Percentiles rank a stretch among this genome's conserved stretches.
Conservation (phyloP, 2,797 vertebrate species). For the Aeoliscus strigatus region DNA sequence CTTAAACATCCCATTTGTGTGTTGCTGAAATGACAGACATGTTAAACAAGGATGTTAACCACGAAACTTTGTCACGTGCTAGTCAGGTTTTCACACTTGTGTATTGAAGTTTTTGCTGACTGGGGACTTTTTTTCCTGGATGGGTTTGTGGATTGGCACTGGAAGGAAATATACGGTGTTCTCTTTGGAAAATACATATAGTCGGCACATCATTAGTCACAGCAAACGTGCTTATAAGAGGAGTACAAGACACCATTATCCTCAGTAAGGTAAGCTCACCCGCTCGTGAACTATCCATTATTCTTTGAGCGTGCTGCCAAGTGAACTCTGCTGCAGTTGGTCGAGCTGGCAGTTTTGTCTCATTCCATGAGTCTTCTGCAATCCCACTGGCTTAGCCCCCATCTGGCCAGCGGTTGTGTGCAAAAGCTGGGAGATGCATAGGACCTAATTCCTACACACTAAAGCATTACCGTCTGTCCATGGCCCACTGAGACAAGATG, state of each 20-base stretch:
- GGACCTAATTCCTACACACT: constrained; percentile 63
- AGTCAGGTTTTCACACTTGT: constrained; percentile 23
- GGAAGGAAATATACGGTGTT: constrained; percentile 56
- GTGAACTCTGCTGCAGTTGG: constrained; percentile 18
- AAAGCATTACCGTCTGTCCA: constrained; percentile 66
- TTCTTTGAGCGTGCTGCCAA: constrained; percentile 34
- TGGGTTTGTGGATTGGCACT: constrained; percentile 51
- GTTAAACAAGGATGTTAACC: constrained; percentile 50
- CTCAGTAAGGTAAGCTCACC: constrained; percentile 57
- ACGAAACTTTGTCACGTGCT: constrained; percentile 13
- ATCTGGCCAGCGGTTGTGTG: constrained; percentile 61
- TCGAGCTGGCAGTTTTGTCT: constrained; percentile 31
- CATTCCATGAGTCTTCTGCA: constrained; percentile 42
- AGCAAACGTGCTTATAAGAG: constrained; percentile 16
- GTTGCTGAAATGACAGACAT: constrained; percentile 34
- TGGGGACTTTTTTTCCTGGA: too few relatives aligned
- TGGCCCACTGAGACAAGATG: constrained; percentile 69
- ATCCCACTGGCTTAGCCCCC: constrained; percentile 49
- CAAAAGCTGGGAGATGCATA: constrained; percentile 58
- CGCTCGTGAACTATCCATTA: constrained; percentile 43
- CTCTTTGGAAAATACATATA: constrained; percentile 58
- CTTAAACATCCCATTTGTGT: constrained; percentile 46
- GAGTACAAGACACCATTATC: constrained; percentile 52
- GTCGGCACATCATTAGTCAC: constrained; percentile 51
- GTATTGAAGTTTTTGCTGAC: constrained; percentile 35